Evolutionary conservation across 1,140 invertebrate genomes (phyloP), one percentile per base, ranked within the genome.

Genomic region (Neodiprion pinetum): DNA sequence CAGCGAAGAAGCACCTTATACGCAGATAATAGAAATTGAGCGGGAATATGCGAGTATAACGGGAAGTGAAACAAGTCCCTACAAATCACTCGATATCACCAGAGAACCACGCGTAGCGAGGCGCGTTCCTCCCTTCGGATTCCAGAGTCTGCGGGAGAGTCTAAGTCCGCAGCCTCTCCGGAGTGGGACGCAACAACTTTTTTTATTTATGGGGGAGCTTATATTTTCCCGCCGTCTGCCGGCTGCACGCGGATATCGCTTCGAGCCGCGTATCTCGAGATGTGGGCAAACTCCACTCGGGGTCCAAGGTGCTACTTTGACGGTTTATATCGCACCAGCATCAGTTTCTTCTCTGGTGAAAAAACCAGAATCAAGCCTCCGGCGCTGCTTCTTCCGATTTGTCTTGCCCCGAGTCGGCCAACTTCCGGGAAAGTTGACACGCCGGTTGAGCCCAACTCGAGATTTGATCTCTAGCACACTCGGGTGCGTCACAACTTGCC

Each of bases 71-170:
- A 61, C 53, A 61, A 61, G 11, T 61, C 53, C 5, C 53, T 14
- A 61, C 53, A 61, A 61, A 61, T 61, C 53, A 61, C 53, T 61
- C 53, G 53, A 61, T 61, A 61, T 61, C 53, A 61, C 53, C 53
- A 61, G 53, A 61, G 53, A 61, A 61, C 53, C 53, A 61, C 53
- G 53, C 53, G 53, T 40, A 40, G 28, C 28, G 28, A 40, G 53
- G 11, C 53, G 11, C 53, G 11, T 7, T 0, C 53, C 53, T 61
- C 53, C 53, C 53, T 61, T 61, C 53, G 53, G 53, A 40, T 40
- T 40, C 28, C 28, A 40, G 28, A 40, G 28, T 40, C 28, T 40
- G 17, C 17, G 17, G 28, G 28, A 61, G 53, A 61, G 11, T 61
- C 11, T 12, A 61, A 61, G 53, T 9, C 53, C 8, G n/a, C 11